A percentile compares a stretch with the other conserved stretches of the same genome.
Evolutionary conservation across 2,888 invertebrate species (phyloP).

Genomic region (Scaptomyza parva): DNA sequence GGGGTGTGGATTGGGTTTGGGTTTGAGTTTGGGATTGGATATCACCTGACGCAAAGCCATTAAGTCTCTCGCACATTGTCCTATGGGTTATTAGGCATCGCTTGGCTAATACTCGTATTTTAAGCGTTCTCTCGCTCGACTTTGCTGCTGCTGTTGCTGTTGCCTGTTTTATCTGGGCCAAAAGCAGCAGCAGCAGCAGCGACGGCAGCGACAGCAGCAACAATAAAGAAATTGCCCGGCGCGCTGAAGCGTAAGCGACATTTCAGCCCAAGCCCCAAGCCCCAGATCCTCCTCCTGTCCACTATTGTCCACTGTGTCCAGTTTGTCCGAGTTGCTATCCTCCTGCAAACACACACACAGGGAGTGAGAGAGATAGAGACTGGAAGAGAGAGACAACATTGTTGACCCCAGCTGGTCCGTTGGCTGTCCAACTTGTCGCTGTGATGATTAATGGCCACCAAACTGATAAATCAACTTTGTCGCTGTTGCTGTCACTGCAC

Average conservation of each 20-base stretch:
- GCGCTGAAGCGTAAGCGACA: constrained; percentile 79
- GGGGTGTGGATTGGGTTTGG: background rate
- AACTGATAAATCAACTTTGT: constrained; percentile 82
- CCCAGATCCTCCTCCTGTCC: no score
- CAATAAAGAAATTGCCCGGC: constrained; percentile 65
- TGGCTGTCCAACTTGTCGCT: constrained; percentile 82
- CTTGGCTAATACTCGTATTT: constrained; percentile 30
- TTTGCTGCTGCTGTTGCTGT: constrained; percentile 7
- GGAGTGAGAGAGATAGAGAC: background rate
- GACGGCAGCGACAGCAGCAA: constrained; percentile 37
- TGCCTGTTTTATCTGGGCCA: constrained; percentile 38
- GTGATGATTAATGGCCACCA: constrained; percentile 81
- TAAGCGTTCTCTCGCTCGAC: no score
- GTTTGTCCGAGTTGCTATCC: constrained; percentile 2
- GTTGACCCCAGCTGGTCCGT: constrained; percentile 80
- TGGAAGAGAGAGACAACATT: constrained; percentile 25
- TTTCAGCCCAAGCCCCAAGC: constrained; percentile 53
- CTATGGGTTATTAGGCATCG: constrained; percentile 42
- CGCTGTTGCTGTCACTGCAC: constrained; percentile 78
- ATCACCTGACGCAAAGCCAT: constrained; percentile 40
- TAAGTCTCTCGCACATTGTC: constrained; percentile 38
- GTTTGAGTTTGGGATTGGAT: no score
- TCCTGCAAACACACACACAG: constrained; percentile 23
- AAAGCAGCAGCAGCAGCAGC: constrained; percentile 30
- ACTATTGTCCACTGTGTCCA: constrained; percentile 15